Conservation (phyloP, 2,113 vertebrate species). For the Smithornis capensis region DNA sequence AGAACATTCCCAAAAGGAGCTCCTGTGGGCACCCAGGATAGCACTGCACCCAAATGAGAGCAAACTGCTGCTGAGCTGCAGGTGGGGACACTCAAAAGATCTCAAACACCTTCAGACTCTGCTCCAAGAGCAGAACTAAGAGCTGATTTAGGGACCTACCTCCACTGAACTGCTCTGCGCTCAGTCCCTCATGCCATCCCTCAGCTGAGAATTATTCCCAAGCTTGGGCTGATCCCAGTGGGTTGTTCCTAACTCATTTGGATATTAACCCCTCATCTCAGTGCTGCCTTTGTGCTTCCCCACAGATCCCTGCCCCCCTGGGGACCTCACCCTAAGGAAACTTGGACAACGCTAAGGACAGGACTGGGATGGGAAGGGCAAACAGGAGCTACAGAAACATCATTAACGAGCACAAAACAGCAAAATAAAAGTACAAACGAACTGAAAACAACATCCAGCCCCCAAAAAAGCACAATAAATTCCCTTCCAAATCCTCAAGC, state of each 20-base stretch:
- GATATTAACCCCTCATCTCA: background rate
- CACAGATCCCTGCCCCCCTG: background rate
- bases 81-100: background rate
- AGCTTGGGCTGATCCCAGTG: accelerated
- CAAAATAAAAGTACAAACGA: conserved; percentile 16
- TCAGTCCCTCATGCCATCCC: background rate
- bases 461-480: conserved; percentile 23
- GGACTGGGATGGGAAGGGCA: conserved; percentile 11
- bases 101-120: background rate
- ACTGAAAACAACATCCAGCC: conserved; percentile 47
- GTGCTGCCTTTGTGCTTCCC: background rate
- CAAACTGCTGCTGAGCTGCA: background rate
- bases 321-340: background rate
- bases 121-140: background rate
- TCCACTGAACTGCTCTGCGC: background rate
- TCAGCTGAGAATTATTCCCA: background rate
- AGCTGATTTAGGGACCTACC: background rate
- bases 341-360: conserved; percentile 22
- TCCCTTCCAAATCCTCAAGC: conserved; percentile 28
- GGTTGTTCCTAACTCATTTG: background rate
- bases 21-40: background rate
- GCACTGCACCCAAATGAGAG: background rate
- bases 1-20: background rate
- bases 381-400: conserved; percentile 55
- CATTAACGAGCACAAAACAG: conserved; percentile 44